Evolutionary conservation across 2,888 invertebrate genomes (phyloP), one percentile per base, ranked within the genome.

Genomic region (Athetis lepigone): DNA sequence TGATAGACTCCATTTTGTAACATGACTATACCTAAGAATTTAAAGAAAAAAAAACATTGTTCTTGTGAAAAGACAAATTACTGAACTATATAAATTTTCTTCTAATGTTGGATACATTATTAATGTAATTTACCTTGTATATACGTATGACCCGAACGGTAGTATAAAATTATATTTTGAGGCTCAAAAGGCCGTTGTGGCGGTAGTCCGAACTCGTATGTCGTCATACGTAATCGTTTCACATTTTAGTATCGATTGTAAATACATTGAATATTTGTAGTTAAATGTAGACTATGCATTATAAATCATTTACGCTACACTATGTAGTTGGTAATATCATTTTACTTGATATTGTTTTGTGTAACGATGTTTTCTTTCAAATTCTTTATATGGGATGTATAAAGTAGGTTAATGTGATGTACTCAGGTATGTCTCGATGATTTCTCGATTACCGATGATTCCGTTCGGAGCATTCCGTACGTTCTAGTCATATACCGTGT

Each of bases 61-160:
- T 67, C 51, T 78, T 85, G 85, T 85, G 85, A 86, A 85, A 84
- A 82, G 82, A 88, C 78, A 89, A 88, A 85, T 84, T 84, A 88
- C 82, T 84, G 85, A 89, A 85, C 84, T 88, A 88, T 87, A 87
- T 88, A 90, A 85, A 88, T 88, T 89, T 86, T 89, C 89, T 86
- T 89, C 86, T 88, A 89, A 90, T 87, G 90, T 91, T 92, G 90
- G 82, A 90, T 88, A 89, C 87, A 87, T 87, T 87, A 87, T 87
- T 87, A 82, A 85, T 92, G 91, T 93, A 92, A 91, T 91, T 90
- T 88, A 93, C 88, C 90, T 89, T 93, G 94, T 94, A 94, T 87
- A 94, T 93, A 94, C 94, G 94, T 94, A 93, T 93, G 94, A 90
- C 93, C 85, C 85, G 90, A 87, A 85, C 84, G 87, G 87, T 91